Conservation (phyloP, 2,113 vertebrate genomes). For the Agapornis roseicollis region DNA sequence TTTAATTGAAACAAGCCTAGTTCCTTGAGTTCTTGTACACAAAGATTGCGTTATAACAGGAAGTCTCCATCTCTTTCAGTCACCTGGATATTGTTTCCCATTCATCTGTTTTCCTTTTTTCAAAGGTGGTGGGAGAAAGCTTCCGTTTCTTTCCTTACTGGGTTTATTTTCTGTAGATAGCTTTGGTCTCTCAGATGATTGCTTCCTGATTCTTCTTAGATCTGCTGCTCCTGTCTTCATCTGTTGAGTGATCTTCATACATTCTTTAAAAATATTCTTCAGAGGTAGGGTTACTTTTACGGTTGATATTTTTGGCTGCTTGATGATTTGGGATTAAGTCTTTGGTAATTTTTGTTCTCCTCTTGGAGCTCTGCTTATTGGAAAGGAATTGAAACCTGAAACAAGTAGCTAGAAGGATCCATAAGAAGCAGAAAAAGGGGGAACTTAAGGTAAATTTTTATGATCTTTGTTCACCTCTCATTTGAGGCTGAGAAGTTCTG, state of each 20-base stretch:
- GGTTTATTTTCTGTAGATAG: conserved; percentile 52
- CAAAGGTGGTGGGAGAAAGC: conserved; percentile 17
- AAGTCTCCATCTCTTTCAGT: neutral
- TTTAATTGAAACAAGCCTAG: neutral
- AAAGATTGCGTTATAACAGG: neutral
- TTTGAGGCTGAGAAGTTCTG: neutral
- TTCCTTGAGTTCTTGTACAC: neutral
- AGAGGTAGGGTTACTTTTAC: conserved; percentile 60
- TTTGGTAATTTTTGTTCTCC: neutral
- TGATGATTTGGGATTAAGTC: neutral
- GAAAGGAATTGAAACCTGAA: neutral
- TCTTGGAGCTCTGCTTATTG: neutral
- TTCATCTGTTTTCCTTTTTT: conserved; percentile 16
- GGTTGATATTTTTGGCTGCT: neutral
- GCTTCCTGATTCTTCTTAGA: conserved; percentile 43
- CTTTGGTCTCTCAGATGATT: conserved; percentile 46
- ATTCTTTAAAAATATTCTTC: conserved; percentile 30
- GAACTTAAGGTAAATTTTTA: neutral
- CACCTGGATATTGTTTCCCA: neutral
- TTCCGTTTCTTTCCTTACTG: conserved; percentile 22
- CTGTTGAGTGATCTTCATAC: conserved; percentile 40
- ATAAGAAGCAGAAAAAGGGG: neutral
- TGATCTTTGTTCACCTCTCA: neutral
- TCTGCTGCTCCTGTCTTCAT: conserved; percentile 47
- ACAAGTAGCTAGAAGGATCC: neutral